A percentile compares a stretch with the other conserved stretches of the same genome.
Conservation (phyloP, 2,797 vertebrate species). For the Buphagus erythrorhynchus region DNA sequence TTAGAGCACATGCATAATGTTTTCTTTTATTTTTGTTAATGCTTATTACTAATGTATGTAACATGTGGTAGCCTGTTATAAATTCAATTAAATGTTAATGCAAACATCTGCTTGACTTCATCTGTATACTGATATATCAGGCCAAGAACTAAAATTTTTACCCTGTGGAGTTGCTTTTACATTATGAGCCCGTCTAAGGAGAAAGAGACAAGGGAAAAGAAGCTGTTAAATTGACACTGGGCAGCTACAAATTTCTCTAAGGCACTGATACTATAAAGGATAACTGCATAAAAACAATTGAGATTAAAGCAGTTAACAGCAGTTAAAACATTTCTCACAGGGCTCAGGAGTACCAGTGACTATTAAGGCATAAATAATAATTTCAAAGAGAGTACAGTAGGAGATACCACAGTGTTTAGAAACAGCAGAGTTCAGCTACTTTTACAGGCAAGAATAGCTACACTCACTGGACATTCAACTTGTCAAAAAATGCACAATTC, state of each 20-base stretch:
- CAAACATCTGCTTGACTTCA: conserved; percentile 43
- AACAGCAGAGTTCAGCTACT: not conserved
- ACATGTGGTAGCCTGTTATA: conserved; percentile 7
- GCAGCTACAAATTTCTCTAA: not conserved
- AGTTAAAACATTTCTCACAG: not conserved
- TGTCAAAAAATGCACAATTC: not conserved
- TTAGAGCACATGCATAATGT: not conserved
- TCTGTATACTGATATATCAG: not conserved
- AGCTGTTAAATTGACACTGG: not conserved
- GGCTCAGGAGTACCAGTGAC: not conserved
- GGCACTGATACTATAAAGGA: not conserved
- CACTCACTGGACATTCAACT: not conserved
- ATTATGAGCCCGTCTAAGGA: not conserved
- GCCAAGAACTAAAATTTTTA: not conserved
- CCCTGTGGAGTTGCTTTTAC: not conserved
- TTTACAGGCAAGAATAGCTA: not conserved
- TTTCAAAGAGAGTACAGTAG: not conserved
- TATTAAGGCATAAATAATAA: conserved; percentile 15
- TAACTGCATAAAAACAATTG: not conserved
- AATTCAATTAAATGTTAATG: conserved; percentile 66
- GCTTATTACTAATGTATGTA: conserved; percentile 59
- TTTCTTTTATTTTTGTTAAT: conserved; percentile 56
- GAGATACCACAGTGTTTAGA: not conserved
- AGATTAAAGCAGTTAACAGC: not conserved
- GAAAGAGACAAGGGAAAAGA: not conserved